Conservation (phyloP, 2,797 vertebrate genomes). For the Eulemur albifrons region DNA sequence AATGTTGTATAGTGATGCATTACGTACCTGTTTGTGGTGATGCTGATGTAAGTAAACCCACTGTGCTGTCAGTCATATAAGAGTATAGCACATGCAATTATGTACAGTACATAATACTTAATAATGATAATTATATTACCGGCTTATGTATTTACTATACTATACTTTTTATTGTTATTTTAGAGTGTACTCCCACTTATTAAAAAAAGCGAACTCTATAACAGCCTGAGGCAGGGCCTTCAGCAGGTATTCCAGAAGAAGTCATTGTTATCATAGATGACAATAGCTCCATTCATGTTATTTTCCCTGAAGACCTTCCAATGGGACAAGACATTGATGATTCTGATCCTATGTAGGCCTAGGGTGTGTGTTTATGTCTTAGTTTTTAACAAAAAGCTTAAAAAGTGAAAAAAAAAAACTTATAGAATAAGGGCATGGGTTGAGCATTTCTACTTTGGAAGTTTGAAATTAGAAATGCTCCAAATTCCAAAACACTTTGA, state of each 20-base stretch:
- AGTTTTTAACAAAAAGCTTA: not conserved
- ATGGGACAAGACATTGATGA: too few species aligned
- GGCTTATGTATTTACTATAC: not conserved
- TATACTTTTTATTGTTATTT: too few species aligned
- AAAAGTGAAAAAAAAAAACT: not conserved
- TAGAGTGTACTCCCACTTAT: too few species aligned
- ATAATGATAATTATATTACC: not conserved
- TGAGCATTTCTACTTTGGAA: not conserved
- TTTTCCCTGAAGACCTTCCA: too few species aligned
- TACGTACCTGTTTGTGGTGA: not conserved
- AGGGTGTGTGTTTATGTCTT: too few species aligned
- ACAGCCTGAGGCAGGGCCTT: too few species aligned
- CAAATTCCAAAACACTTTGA: not conserved
- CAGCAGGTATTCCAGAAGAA: too few species aligned
- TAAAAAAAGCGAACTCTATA: too few species aligned
- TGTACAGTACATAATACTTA: not conserved
- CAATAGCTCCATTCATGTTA: too few species aligned
- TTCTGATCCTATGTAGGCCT: too few species aligned
- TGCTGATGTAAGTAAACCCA: not conserved
- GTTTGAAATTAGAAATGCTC: not conserved
- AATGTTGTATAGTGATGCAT: not conserved
- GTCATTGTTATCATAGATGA: too few species aligned
- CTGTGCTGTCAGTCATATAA: not conserved
- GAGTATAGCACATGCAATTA: not conserved
- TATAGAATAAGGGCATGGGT: not conserved